Base-by-base conservation (phyloP, 2,113 vertebrate genomes). In the Boulengeromyrus knoepffleri region DNA sequence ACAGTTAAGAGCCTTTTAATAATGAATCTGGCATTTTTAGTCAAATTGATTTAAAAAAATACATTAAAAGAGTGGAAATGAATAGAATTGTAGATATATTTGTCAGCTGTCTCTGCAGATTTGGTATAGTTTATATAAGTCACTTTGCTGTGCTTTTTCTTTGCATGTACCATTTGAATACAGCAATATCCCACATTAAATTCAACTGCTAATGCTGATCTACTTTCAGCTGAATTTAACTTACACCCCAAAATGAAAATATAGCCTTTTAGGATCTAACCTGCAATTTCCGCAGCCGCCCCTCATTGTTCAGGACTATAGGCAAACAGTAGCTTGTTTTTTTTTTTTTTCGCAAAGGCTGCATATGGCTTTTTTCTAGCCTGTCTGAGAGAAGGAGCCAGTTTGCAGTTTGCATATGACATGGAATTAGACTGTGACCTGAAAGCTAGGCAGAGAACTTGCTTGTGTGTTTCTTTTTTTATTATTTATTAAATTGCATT, bases 401-500 rank as follows among this genome's bases (percentile, higher is more conserved):
- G 49, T 87, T 53, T 56, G 49, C 47, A 53, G 19, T 87, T 85
- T 56, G 17, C n/a, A 15, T 13, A 56, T 39, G 10, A 50, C 1
- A 2, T 9, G 74, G 74, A 80, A 80, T 85, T 36, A 52, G n/a
- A 39, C 31, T 53, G 27, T 13, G 19, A 53, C 47, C 13, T 31
- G 56, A 87, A 17, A 31, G 85, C 27, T 42, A 87, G 50, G 31
- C 7, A 39, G 56, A 53, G 50, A 56, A 85, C 3, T n/a, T 85
- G 83, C 36, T 50, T 86, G n/a, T n/a, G 21, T 86, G n/a, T 86
- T 50, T 47, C 36, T 80, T 80, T 42, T 86, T n/a, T 53, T 52
- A 53, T 86, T 45, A 31, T 50, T 42, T 88, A 12, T 88, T 53
- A 88, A 88, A 88, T 88, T 66, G 56, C 42, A 56, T 88, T 62